Base-by-base conservation (phyloP, 2,888 invertebrate genomes). In the Sesia apiformis region DNA sequence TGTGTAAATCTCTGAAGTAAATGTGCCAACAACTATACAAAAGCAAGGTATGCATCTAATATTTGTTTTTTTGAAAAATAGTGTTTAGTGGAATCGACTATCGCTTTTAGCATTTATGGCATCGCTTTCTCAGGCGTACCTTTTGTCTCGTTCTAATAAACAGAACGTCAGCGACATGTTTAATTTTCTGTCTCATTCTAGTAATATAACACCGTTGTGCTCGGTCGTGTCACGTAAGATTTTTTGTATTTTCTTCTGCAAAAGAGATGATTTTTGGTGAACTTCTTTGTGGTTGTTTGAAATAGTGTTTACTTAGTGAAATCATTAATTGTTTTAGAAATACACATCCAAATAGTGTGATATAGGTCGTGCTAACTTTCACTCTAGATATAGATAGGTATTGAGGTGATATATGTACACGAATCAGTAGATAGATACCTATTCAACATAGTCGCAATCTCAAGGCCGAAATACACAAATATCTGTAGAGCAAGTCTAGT, bases 161-260 rank as follows among this genome's bases (percentile, higher is more conserved):
- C 70, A 69, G 80, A 23, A 23, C 71, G 73, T 75, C 76, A 78
- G 74, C 76, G 76, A 76, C 74, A 76, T 78, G 74, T 81, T 81
- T 74, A 67, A 76, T 81, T 72, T 77, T 78, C 80, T 69, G 65
- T 88, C 89, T 84, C 85, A 66, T 74, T 89, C 83, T 79, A 86
- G 89, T 88, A 89, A 89, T 89, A 85, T 88, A 88, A 89, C 89
- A 89, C 89, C 89, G 89, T 88, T 87, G 85, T 81, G 86, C 89
- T 88, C 85, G 86, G 84, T 87, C 87, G 86, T 89, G 89, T 89
- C 89, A 88, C 87, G 88, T 89, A 88, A 89, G 89, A 81, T 77
- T 84, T 85, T 88, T 84, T 83, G 77, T 86, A 81, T 84, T 87
- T 85, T 84, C 78, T 75, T 73, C 76, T 69, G 72, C 67, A 72